Base-by-base conservation (phyloP, 1,140 invertebrate genomes). In the Brachionus rubens region DNA sequence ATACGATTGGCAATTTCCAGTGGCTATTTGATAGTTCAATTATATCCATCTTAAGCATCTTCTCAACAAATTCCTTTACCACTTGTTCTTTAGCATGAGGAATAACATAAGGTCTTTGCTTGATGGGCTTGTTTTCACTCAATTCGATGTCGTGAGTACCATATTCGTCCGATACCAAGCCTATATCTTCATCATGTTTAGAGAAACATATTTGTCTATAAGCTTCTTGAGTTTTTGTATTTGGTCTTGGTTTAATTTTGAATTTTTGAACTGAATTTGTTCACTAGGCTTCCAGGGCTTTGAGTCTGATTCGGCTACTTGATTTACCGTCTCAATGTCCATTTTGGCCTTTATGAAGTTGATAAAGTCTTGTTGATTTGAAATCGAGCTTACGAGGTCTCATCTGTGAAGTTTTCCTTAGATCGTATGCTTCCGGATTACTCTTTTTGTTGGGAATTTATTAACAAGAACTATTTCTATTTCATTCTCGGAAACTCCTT, bases 41-140 rank as follows among this genome's bases (percentile, higher is more conserved):
- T 10, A 48, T 77, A 41, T 54, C 76, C 46, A 56, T 41, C 40
- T 80, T 28, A 9, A 56, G 4, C 72, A 75, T 75, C 28, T 36
- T 59, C 0, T 75, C 48, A 30, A 75, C 30, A 59, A 26, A 59
- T 10, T 59, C 52, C 12, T 56, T 30, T 14, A 56, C 52, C 9
- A 56, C 30, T 52, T 52, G 14, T 56, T 56, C 52, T 56, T 56
- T 56, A 26, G 52, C 10, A 56, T 26, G 28, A 26, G 52, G 52
- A n/a, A 56, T 56, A 14, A 10, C 28, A 30, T 56, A 56, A 12
- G 19, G 30, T 26, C 26, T 26, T 56, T 56, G 52, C 28, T 56
- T 56, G 26, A 56, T 28, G 4, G 52, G 30, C 28, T 56, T 26
- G 7, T 56, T 30, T 10, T 21, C 30, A 14, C 5, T 56, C 12